phyloP scores from a whole-genome alignment of 2,888 invertebrate genomes.

The Cetonia aurata region DNA sequence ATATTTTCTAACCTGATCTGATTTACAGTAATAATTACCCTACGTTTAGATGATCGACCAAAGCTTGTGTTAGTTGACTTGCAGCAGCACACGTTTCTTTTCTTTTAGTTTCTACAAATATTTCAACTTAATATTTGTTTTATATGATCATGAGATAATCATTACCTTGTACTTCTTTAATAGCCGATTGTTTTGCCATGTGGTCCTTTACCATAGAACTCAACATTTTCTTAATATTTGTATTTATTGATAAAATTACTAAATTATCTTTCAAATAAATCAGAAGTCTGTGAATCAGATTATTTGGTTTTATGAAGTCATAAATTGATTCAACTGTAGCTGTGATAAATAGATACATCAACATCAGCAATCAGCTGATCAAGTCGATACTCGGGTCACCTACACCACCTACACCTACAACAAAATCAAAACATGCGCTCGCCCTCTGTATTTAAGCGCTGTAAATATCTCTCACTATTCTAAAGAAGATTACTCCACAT shows the following conservation, averaged over 20 bases:
- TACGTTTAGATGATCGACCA: constrained; percentile 97
- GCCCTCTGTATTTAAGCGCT: no score
- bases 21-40: constrained; percentile 75
- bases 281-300: no score
- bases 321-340: no score
- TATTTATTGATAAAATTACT: background rate
- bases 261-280: no score
- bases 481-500: no score
- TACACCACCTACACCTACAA: no score
- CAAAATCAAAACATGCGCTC: no score
- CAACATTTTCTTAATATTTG: constrained; percentile 73
- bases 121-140: constrained; percentile 6
- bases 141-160: background rate
- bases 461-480: no score
- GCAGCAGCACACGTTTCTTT: constrained; percentile 95
- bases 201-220: constrained; percentile 90
- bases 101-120: constrained; percentile 84
- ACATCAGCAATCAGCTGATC: no score
- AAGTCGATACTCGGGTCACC: no score
- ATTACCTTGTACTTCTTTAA: constrained; percentile 86
- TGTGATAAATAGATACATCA: no score
- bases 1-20: background rate
- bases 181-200: constrained; percentile 81
- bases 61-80: constrained; percentile 90
- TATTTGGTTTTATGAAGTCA: no score